Evolutionary conservation across 1,140 invertebrate species (phyloP).

Genomic region (Bombus superbus): DNA sequence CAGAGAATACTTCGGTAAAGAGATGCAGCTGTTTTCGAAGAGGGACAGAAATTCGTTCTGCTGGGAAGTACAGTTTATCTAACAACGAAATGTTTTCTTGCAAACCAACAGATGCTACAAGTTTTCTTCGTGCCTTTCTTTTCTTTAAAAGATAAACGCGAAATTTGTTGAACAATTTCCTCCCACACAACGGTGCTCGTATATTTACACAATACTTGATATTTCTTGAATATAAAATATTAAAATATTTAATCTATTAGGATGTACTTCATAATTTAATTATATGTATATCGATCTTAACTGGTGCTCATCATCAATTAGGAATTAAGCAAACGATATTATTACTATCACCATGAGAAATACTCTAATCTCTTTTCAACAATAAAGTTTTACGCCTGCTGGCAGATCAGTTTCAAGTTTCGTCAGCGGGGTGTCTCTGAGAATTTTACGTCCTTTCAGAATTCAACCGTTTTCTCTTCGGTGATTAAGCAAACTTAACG

Average conservation of each 20-base stretch:
- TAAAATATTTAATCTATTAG: not conserved
- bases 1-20: slow-evolving; percentile 16
- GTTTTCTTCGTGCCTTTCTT: not conserved
- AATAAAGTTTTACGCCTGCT: slow-evolving; percentile 23
- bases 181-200: not conserved
- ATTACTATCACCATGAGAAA: not conserved
- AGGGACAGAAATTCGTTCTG: not conserved
- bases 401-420: slow-evolving; percentile 17
- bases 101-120: not conserved
- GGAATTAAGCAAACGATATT: not conserved
- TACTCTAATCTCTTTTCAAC: not conserved
- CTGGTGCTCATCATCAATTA: too few species aligned
- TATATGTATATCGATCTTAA: not conserved
- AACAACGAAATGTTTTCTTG: slow-evolving; percentile 12
- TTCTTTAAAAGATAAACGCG: not conserved
- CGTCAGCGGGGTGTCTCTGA: not conserved
- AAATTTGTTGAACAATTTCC: not conserved
- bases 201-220: not conserved
- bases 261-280: not conserved
- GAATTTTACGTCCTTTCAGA: slow-evolving; percentile 21
- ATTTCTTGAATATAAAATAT: not conserved
- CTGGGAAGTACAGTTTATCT: slow-evolving; percentile 11
- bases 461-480: slow-evolving; percentile 15
- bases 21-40: slow-evolving; percentile 34
- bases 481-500: slow-evolving; percentile 14